Conservation (phyloP, 2,113 vertebrate genomes). For the Arvicanthis niloticus region DNA sequence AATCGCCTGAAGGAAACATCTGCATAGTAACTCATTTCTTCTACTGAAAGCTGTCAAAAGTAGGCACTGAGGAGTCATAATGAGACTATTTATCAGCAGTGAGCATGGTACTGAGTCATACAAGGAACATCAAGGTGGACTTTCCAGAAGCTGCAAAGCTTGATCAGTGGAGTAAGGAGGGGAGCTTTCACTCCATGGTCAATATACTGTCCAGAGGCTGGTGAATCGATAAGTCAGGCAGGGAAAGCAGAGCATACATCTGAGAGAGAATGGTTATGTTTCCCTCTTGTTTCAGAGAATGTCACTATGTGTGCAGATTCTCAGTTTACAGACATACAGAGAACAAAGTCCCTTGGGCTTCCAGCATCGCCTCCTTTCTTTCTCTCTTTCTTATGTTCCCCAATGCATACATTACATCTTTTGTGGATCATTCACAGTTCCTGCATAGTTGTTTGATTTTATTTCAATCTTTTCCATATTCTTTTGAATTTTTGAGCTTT, state of each 20-base stretch:
- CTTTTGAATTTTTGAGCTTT: constrained; percentile 24
- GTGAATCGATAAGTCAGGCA: not conserved
- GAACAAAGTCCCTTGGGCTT: not conserved
- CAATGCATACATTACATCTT: not conserved
- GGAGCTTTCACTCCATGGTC: not conserved
- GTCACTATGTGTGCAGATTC: not conserved
- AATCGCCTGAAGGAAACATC: constrained; percentile 37
- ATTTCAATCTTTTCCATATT: not conserved
- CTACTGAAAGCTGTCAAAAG: constrained; percentile 46
- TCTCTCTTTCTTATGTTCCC: not conserved
- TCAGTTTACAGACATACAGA: not conserved
- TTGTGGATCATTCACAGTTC: not conserved
- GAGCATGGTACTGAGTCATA: constrained; percentile 62
- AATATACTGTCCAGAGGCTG: not conserved
- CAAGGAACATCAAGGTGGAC: constrained; percentile 22
- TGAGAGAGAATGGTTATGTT: not conserved
- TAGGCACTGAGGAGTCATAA: constrained; percentile 64
- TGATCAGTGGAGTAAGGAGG: constrained; percentile 21
- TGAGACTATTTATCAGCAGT: constrained; percentile 9
- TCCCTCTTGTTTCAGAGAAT: not conserved
- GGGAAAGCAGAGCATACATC: not conserved
- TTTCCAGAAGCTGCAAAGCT: constrained; percentile 55
- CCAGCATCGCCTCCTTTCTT: not conserved
- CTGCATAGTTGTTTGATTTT: not conserved
- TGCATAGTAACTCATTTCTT: constrained; percentile 57